Conservation (phyloP, 2,797 vertebrate species). For the Cirrhinus mrigala region DNA sequence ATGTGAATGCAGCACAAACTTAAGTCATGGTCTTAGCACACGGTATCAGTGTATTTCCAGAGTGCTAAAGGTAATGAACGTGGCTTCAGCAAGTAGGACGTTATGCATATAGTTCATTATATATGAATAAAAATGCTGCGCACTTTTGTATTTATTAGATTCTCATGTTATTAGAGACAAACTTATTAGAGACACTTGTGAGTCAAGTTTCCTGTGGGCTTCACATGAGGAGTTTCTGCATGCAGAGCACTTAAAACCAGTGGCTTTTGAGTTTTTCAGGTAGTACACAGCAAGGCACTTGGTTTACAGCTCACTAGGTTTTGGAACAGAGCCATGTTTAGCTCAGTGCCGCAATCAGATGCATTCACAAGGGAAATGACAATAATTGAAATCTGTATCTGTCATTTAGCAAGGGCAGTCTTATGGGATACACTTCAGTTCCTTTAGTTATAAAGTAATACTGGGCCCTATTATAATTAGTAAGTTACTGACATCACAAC, state of each 20-base stretch:
- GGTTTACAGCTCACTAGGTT: not conserved
- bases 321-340: not conserved
- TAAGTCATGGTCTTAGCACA: too few relatives aligned
- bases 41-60: too few relatives aligned
- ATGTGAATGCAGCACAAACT: too few relatives aligned
- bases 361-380: conserved; percentile 4
- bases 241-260: not conserved
- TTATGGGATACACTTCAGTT: not conserved
- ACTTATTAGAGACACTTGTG: not conserved
- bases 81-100: too few relatives aligned
- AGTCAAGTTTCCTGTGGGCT: not conserved
- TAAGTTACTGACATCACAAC: conserved; percentile 6
- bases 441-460: not conserved
- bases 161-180: not conserved
- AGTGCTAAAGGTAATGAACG: not conserved
- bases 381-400: not conserved
- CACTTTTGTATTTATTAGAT: not conserved
- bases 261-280: not conserved
- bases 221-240: not conserved
- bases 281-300: not conserved
- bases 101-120: not conserved
- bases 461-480: not conserved
- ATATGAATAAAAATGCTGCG: not conserved
- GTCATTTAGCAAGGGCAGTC: not conserved
- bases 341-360: not conserved